Base-by-base conservation (phyloP, 2,888 invertebrate species). In the Pinctada fucata region DNA sequence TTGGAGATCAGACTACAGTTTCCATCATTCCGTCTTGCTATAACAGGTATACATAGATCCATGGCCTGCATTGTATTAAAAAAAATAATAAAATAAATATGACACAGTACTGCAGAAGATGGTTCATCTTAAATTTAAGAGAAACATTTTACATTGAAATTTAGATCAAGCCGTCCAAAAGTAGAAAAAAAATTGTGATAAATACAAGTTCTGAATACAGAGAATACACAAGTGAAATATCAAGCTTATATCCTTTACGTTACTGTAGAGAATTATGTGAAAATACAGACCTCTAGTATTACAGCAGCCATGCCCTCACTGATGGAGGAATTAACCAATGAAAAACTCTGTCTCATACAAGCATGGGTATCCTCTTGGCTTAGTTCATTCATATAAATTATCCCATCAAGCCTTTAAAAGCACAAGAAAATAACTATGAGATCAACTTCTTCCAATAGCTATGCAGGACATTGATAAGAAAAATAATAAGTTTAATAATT, bases 301-400 rank as follows among this genome's bases (percentile, higher is more conserved):
- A 91, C 88, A 13, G 88, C 78, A 31, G 90, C 86, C 91, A 91
- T 91, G 48, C 91, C 92, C 75, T 92, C 92, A 85, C 91, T 92
- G 4, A 87, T 79, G 0, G 91, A 92, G 0, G 90, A 87, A 81
- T 92, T 92, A 67, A 92, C 88, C 31, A 91, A 79, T 47, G 88
- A 88, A 78, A 85, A 87, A 74, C 89, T 87, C 69, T 88, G 83
- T 69, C 82, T 72, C 45, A 91, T 89, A 10, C 88, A 83, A 4
- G 88, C 86, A 78, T 91, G 91, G 0, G 88, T 80, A 69, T 89
- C 87, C 8, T 80, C 82, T 48, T 80, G 67, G 3, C 81, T 63
- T 5, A 90, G 80, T 0, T 87, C 89, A 48, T 87, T 86, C 4
- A 90, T 83, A 79, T 88, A 87, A 8, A 88, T 75, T 2, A 90